phyloP scores from a whole-genome alignment of 2,888 invertebrate species.

The Hirtodrosophila cameraria region DNA sequence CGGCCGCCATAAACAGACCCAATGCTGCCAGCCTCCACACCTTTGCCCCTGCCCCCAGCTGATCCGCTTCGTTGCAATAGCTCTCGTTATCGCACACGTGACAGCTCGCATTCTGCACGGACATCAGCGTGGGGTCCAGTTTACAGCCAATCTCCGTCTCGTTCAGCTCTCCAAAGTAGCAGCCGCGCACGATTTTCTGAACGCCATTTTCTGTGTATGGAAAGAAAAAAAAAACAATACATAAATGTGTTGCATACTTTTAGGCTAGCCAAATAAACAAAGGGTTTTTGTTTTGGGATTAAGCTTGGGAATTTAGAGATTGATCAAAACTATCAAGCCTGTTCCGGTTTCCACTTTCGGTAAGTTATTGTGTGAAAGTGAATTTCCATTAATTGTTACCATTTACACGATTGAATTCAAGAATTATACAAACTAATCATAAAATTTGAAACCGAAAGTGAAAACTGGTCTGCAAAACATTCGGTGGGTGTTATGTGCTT shows the following conservation, averaged over 20 bases:
- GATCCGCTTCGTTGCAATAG: conserved; percentile 70
- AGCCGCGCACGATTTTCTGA: conserved; percentile 72
- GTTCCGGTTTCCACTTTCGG: no score
- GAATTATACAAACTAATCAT: no score
- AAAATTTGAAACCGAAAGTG: no score
- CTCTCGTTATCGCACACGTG: conserved; percentile 74
- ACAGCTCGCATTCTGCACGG: conserved; percentile 68
- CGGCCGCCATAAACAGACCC: conserved; percentile 17
- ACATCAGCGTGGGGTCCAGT: conserved; percentile 70
- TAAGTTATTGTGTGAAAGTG: no score
- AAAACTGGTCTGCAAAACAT: no score
- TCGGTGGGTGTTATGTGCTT: no score
- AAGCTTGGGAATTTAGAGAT: no score
- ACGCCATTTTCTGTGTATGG: conserved; percentile 68
- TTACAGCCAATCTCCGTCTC: conserved; percentile 75
- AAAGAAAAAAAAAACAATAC: conserved; percentile 24
- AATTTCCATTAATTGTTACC: no score
- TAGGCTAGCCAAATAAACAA: conserved; percentile 26
- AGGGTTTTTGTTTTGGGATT: not conserved
- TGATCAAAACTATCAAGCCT: no score
- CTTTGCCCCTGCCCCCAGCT: not conserved
- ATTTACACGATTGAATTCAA: no score
- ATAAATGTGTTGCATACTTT: conserved; percentile 50
- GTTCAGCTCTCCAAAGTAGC: conserved; percentile 79
- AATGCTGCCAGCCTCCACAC: conserved; percentile 33